phyloP scores from a whole-genome alignment of 2,113 vertebrate species.

The Arizona elegans region DNA sequence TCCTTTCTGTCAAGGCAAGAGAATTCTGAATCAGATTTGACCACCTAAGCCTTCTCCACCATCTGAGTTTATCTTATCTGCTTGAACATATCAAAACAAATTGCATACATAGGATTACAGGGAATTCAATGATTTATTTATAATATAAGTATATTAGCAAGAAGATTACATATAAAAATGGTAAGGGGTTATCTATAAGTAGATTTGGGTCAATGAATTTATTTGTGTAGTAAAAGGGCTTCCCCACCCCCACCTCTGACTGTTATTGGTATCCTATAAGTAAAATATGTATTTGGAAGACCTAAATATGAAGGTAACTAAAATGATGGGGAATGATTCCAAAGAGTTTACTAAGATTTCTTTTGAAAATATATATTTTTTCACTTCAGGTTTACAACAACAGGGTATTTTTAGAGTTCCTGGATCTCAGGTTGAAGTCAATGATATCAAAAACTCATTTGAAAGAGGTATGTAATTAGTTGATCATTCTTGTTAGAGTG shows the following conservation, averaged over 20 bases:
- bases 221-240: not conserved
- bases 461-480: conserved; percentile 84
- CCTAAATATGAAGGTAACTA: not conserved
- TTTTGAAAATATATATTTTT: conserved; percentile 2
- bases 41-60: not conserved
- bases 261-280: not conserved
- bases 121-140: not conserved
- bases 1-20: not conserved
- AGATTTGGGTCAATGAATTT: not conserved
- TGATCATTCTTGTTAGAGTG: not conserved
- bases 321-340: not conserved
- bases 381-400: conserved; percentile 88
- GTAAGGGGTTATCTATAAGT: not conserved
- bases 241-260: not conserved
- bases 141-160: not conserved
- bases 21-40: not conserved
- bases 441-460: conserved; percentile 98
- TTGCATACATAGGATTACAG: not conserved
- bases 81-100: not conserved
- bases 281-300: not conserved
- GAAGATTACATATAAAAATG: not conserved
- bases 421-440: conserved; percentile 97
- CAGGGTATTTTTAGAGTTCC: conserved; percentile 98
- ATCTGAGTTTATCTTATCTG: not conserved
- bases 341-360: too few species aligned